Conservation (phyloP, 37 sponge, comb jelly and placozoan species). For the Axinella damicornis region DNA sequence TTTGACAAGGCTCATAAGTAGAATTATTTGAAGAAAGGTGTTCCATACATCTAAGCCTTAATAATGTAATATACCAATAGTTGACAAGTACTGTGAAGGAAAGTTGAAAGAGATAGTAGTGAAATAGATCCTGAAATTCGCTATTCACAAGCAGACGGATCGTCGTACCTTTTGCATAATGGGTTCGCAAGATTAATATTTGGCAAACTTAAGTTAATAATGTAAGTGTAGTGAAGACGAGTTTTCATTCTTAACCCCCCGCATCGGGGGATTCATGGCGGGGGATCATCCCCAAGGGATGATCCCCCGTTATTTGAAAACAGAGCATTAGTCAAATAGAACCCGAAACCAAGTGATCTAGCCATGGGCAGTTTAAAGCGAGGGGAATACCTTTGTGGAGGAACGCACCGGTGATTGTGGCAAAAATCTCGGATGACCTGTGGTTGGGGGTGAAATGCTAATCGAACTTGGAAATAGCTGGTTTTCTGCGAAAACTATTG, state of each 20-base stretch:
- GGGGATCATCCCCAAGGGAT: too few relatives aligned
- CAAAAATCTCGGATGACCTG: slow-evolving; percentile 93
- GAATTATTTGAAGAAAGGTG: slow-evolving; percentile 85
- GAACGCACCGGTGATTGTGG: slow-evolving; percentile 92
- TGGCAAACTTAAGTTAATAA: slow-evolving; percentile 84
- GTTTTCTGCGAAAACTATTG: slow-evolving; percentile 93
- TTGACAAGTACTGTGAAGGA: slow-evolving; percentile 85
- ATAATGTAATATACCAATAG: slow-evolving; percentile 78
- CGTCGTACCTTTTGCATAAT: slow-evolving; percentile 92
- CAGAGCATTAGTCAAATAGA: slow-evolving; percentile 72
- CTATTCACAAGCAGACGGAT: slow-evolving; percentile 73
- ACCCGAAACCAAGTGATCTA: slow-evolving; percentile 92
- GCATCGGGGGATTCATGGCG: too few relatives aligned
- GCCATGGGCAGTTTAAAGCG: slow-evolving; percentile 78
- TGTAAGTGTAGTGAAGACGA: slow-evolving; percentile 81
- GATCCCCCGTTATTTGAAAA: too few relatives aligned
- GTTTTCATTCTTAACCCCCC: too few relatives aligned
- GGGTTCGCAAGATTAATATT: slow-evolving; percentile 80
- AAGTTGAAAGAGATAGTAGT: slow-evolving; percentile 81
- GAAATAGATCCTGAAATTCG: slow-evolving; percentile 79
- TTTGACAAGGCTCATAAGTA: slow-evolving; percentile 42
- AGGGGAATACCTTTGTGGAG: slow-evolving; percentile 50
- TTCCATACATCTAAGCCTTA: slow-evolving; percentile 74
- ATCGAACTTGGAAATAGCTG: slow-evolving; percentile 94
- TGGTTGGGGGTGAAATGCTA: slow-evolving; percentile 87